phyloP scores from a whole-genome alignment of 2,113 vertebrate genomes.

The Neolamprologus falcicula region DNA sequence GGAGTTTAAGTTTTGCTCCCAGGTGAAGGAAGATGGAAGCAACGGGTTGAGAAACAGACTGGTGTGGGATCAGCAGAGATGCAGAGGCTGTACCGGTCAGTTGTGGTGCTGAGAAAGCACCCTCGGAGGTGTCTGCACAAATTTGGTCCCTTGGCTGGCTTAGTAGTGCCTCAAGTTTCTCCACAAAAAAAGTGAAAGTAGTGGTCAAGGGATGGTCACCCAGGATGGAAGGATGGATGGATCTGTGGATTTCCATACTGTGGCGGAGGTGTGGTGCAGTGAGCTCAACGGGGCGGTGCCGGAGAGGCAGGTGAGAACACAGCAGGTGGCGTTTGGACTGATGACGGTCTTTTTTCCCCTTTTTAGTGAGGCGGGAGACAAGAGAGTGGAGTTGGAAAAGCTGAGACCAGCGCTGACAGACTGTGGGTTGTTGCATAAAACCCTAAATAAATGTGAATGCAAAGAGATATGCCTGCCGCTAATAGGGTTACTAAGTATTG shows the following conservation, averaged over 20 bases:
- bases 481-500: background rate
- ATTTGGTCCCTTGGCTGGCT: background rate
- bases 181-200: background rate
- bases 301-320: fast-evolving
- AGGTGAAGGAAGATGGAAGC: background rate
- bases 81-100: background rate
- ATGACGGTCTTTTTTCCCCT: background rate
- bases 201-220: background rate
- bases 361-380: background rate
- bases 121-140: background rate
- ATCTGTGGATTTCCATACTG: background rate
- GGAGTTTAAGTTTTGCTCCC: background rate
- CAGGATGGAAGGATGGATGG: background rate
- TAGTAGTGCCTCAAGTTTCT: background rate
- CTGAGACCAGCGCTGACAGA: background rate
- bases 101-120: background rate
- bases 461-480: background rate
- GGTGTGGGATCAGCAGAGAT: background rate
- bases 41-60: background rate
- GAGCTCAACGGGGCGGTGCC: fast-evolving
- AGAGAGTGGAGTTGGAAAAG: background rate
- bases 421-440: background rate
- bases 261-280: background rate
- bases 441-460: background rate
- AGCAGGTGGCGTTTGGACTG: background rate